Base-by-base conservation (phyloP, 2,113 vertebrate species). In the Tachuris rubrigastra region DNA sequence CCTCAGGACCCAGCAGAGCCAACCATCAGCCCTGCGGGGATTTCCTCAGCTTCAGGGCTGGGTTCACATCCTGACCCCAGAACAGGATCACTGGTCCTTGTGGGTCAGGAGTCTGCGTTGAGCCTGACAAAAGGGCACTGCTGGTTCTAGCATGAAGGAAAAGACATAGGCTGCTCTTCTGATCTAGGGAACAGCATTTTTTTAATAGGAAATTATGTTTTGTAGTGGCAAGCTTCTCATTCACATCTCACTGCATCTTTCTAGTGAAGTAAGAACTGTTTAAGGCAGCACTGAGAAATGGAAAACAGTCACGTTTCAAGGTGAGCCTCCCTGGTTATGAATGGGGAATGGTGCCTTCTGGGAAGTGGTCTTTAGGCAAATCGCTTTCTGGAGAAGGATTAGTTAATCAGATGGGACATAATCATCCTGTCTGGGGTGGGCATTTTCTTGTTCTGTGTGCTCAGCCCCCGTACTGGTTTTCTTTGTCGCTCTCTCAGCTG, bases 401-500 rank as follows among this genome's bases (percentile, higher is more conserved):
- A 97, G 53, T 95, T 97, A 96, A 96, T 91, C 68, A 81, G 92
- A 96, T 41, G 52, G 56, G 95, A 97, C 96, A 94, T 92, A 94
- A 95, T 93, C 91, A 60, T 75, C 62, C 74, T 88, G 88, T 59
- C 75, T 87, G 88, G 65, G 31, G 50, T 72, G 56, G 14, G 33
- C 1, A 1, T 77, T 90, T 74, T 83, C 83, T 71, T 82, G 28
- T 39, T 68, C 81, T 74, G 37, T 55, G 60, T 25, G 12, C 46
- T 47, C 28, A 80, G 88, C 8, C n/a, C 24, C 52, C 5, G 8
- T 71, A 46, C 83, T 76, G 50, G 53, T 96, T 87, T 79, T 85
- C 46, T 94, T 89, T 89, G 85, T 94, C 85, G 74, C 62, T 67
- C 79, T 50, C 77, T 24, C 39, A 15, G 67, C 39, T 87, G 89